Conservation (phyloP, 2,888 invertebrate genomes). For the Ochropleura plecta region DNA sequence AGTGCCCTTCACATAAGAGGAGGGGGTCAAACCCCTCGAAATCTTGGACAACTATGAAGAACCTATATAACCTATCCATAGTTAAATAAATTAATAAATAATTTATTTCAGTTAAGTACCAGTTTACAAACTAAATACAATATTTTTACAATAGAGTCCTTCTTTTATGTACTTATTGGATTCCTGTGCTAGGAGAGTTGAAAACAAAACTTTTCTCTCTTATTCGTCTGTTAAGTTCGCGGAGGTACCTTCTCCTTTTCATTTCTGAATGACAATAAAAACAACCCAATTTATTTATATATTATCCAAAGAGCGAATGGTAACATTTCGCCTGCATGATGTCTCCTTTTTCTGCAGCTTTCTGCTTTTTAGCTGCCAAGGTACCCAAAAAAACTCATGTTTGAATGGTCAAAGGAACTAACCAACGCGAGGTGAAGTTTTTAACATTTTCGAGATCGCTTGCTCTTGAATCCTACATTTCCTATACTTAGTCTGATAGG, state of each 20-base stretch:
- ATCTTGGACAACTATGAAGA: not conserved
- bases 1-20: not conserved
- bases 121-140: too few species aligned
- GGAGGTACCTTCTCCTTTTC: not conserved
- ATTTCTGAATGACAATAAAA: not conserved
- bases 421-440: not conserved
- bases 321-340: too few species aligned
- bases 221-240: not conserved
- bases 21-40: not conserved
- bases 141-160: too few species aligned
- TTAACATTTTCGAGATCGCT: not conserved
- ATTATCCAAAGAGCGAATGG: not conserved
- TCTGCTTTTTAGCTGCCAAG: not conserved
- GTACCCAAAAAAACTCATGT: not conserved
- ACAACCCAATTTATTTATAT: not conserved
- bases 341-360: not conserved
- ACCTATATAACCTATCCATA: not conserved
- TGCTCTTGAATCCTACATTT: not conserved
- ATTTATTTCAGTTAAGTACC: too few species aligned
- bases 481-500: not conserved
- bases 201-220: too few species aligned
- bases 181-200: too few species aligned
- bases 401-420: not conserved
- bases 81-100: too few species aligned
- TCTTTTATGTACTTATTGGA: too few species aligned